Base-by-base conservation (phyloP, 1,140 invertebrate genomes). In the Apis laboriosa region DNA sequence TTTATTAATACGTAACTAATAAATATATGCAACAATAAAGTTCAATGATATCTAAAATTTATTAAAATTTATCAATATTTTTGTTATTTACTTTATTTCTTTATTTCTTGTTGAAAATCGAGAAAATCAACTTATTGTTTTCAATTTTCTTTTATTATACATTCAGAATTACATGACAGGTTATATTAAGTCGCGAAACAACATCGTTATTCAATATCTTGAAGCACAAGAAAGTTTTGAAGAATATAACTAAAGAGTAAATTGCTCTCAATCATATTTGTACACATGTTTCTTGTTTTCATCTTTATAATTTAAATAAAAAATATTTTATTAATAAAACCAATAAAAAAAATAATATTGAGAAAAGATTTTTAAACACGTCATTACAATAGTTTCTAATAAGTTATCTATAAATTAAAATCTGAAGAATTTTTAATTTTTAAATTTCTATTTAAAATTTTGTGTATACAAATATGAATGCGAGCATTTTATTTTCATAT, bases 141-240 rank as follows among this genome's bases (percentile, higher is more conserved):
- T 80, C 58, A 80, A 80, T 63, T 73, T 74, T 15, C 51, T 64
- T 80, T 80, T 80, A 74, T 80, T 74, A 11, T 80, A 80, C 78
- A 80, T 51, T 80, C 60, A 80, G 78, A 80, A 61, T 80, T 80
- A 80, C 77, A 80, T 80, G 58, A 80, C 58, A 80, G 19, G 9
- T 60, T 80, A 80, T 80, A 51, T 64, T 80, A 80, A 63, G 64
- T 80, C 28, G 71, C 21, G 56, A 55, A 80, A 74, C 49, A 61
- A 80, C 60, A 28, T 64, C 64, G 73, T 43, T 74, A 51, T 64
- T 80, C 43, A 9, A 79, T 64, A 74, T 15, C 58, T 80, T 43
- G 60, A 80, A 73, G 77, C 77, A 24, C 24, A 72, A 55, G 53
- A 61, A 79, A 53, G 55, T 61, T 71, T 70, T 51, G 51, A 77